Evolutionary conservation across 2,888 invertebrate species (phyloP).

Genomic region (Torymus texanus): DNA sequence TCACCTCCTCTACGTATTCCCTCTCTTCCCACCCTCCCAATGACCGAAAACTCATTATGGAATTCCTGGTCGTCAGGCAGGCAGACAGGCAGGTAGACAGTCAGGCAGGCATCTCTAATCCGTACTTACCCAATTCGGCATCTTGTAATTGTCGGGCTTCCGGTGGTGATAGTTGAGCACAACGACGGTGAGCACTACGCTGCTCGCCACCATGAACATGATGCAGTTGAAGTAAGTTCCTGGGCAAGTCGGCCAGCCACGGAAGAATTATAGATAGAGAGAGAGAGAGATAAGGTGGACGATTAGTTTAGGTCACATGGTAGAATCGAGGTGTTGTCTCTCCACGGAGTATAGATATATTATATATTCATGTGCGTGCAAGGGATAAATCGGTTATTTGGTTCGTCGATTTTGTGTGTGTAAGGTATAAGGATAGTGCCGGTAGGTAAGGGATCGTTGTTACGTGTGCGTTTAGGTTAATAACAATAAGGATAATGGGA

Average conservation of each 20-base stretch:
- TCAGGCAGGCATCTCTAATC: background rate
- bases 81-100: no score
- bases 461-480: no score
- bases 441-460: no score
- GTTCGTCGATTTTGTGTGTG: no score
- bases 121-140: constrained; percentile 95
- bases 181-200: constrained; percentile 96
- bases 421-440: no score
- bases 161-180: constrained; percentile 98
- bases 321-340: no score
- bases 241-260: constrained; percentile 71
- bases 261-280: background rate
- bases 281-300: constrained; percentile 21
- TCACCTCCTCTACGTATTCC: no score
- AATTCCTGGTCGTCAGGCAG: background rate
- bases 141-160: constrained; percentile 96
- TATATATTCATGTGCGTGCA: no score
- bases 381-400: no score
- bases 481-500: no score
- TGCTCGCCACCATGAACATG: constrained; percentile 99
- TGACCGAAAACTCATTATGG: background rate
- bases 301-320: constrained; percentile 35
- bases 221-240: constrained; percentile 99
- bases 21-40: background rate
- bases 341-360: no score